Evolutionary conservation across 2,797 vertebrate species (phyloP), one percentile per base, ranked within the genome.

Genomic region (Myotis planiceps): DNA sequence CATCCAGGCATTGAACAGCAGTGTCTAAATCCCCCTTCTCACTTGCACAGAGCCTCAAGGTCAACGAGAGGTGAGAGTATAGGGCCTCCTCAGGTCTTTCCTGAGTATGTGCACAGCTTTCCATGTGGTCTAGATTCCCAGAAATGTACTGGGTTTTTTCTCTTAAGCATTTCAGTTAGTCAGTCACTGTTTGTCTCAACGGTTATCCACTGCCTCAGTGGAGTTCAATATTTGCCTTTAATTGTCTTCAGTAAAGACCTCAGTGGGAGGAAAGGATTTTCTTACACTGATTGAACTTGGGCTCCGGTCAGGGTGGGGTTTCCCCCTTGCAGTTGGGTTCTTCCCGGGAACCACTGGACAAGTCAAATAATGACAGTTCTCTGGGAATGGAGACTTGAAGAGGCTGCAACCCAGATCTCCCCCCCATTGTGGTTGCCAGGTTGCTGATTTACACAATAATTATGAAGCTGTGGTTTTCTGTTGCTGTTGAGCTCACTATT

Each of bases 221-320:
- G 90, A 87, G 53, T 69, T 81, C 93, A 84, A 80, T 45, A 78
- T 88, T 88, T 94, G 63, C 47, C 55, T 85, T 2, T 78, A 87
- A 79, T 83, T 37, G 37, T 90, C 78, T 92, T 88, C 37, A 78
- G 3, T 27, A 90, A 66, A 63, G 37, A 93, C 45, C 23, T 86
- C 27, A 6, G 29, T 45, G 47, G 45, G 74, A 58, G 34, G 15
- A 65, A 76, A 68, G 2, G 14, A 2, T 25, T 94, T 74, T 89
- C 82, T 83, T 53, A 49, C 25, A 42, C 12, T 32, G 4, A 25
- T 7, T 32, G 23, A 94, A 3, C 25, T 90, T 78, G 83, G 34
- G 71, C 23, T 60, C 37, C 63, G 39, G 66, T 83, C 42, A 55
- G 6, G 93, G 32, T 68, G 6, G 53, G 34, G 8, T 58, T 86